Base-by-base conservation (phyloP, 2,888 invertebrate species). In the Metacarcinus magister region DNA sequence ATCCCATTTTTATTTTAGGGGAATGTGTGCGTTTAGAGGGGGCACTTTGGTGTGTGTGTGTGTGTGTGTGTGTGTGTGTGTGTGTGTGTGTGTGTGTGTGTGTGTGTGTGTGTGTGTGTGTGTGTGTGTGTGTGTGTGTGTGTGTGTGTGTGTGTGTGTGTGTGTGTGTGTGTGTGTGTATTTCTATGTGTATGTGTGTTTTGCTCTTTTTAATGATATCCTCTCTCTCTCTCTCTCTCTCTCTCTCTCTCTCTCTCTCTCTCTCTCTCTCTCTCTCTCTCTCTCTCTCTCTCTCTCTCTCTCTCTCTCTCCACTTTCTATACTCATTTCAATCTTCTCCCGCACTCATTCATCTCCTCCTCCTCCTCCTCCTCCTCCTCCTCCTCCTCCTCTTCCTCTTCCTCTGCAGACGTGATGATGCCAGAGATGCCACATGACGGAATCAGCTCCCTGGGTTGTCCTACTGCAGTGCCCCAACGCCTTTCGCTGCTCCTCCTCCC, bases 251-350 rank as follows among this genome's bases (percentile, higher is more conserved):
- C 54, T 82, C 82, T 82, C 32, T 82, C 32, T 82, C 82, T 32
- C 19, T 23, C 19, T 23, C 19, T 32, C 32, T 82, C 82, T 32
- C 10, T 32, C 82, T 82, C 32, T 82, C 19, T 32, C 10, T 32
- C 32, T 23, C 10, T 32, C 82, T 82, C 82, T 82, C 82, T 82
- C 82, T 82, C 82, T 82, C 82, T 82, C 82, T 82, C 82, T 82
- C 82, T 82, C 82, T 82, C 82, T 82, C 82, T 67, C 67, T 67
- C 67, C 67, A 23, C 10, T 16, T 5, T 67, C 19, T 67, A 19
- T 16, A 19, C 67, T 2, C 19, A 67, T 67, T 67, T n/a, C 67
- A 23, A 67, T 67, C 19, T 67, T 67, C n/a, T 16, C 19, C 5
- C 23, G 2, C 23, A 67, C n/a, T 67, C n/a, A 67, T 23, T 67